Conservation (phyloP, 2,888 invertebrate species). For the Trachelus troglodyta region DNA sequence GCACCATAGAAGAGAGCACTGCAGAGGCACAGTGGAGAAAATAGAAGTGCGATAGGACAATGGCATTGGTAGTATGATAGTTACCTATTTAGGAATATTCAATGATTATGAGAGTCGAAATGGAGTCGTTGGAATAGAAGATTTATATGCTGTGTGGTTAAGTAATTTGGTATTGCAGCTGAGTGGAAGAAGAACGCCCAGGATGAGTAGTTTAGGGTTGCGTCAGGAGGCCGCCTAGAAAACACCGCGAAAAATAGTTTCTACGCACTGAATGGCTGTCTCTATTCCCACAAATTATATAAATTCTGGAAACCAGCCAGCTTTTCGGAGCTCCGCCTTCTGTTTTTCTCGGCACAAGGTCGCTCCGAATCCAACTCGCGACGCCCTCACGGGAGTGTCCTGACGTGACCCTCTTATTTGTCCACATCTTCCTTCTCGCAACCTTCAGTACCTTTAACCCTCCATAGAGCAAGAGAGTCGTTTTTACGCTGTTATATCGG, state of each 20-base stretch:
- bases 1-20: neutral
- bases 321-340: conserved; percentile 1
- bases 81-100: neutral
- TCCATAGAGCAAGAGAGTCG: neutral
- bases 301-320: conserved; percentile 33
- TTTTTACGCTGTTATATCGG: neutral
- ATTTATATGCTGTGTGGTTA: neutral
- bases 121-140: neutral
- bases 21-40: neutral
- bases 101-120: neutral
- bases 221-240: conserved; percentile 1
- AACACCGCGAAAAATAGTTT: conserved; percentile 4
- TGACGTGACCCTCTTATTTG: conserved; percentile 26
- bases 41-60: neutral
- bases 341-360: conserved; percentile 7
- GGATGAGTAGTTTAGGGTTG: neutral
- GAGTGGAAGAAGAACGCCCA: neutral
- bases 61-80: neutral
- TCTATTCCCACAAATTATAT: conserved; percentile 28
- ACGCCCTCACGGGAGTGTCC: conserved; percentile 16
- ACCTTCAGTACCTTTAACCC: neutral
- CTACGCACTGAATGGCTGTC: conserved; percentile 10
- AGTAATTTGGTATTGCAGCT: conserved; percentile 7
- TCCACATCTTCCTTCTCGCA: neutral
- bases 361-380: neutral